Evolutionary conservation across 2,888 invertebrate genomes (phyloP), one percentile per base, ranked within the genome.

Genomic region (Frankliniella fusca): DNA sequence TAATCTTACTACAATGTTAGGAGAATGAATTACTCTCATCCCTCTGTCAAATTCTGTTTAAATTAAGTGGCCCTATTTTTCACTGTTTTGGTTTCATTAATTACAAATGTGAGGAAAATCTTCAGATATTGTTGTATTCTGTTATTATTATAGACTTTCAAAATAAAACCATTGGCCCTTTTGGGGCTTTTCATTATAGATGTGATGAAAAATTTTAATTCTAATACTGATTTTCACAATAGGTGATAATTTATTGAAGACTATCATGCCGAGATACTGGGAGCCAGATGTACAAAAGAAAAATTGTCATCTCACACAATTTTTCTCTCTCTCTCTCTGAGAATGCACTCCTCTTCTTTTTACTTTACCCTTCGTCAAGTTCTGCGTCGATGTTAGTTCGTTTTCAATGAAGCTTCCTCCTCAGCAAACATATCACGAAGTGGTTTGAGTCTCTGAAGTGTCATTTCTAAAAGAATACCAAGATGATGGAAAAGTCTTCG

Each of bases 121-220:
- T 76, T 76, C 27, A 27, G 27, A 76, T 76, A 76, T 76, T 76
- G 70, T 76, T 76, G 70, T 76, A 76, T 76, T 27, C 70, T 76
- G 70, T 76, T 76, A 76, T 76, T 23, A 76, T 27, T 76, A 76
- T 76, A 38, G 2, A 76, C 70, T 23, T 76, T 76, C 70, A 76
- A n/a, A n/a, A 76, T 76, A 76, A 76, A 76, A 54, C 20, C 20
- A n/a, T 76, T 27, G 70, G 70, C 12, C 27, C 9, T 27, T 76
- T 76, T 76, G 9, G n/a, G 27, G 27, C 27, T 27, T 76, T 76
- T 23, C 70, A 27, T 76, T 76, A 76, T 76, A 76, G 38, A 38
- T 38, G 38, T 38, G 38, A 38, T 38, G 5, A 38, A 38, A 38
- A 38, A 2, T 38, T 38, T 38, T 38, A 38, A 3, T 38, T 38